These are phyloP conservation scores for Vicugna pacos DNA, from an alignment of 2,113 vertebrate genomes.

Conservation along the genomic window DNA sequence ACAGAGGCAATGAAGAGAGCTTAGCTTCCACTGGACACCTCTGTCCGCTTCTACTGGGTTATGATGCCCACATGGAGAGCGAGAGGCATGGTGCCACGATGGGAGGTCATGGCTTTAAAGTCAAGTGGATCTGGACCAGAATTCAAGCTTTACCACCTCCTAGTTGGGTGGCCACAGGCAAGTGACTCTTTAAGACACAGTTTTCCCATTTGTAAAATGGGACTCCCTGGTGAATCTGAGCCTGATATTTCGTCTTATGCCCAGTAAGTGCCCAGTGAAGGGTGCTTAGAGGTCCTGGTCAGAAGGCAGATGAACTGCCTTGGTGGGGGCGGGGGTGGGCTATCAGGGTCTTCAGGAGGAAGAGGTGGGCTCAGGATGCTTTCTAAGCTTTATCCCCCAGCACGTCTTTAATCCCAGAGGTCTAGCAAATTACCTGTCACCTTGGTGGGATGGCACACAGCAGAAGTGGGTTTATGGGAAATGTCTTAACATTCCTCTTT, in stretches of 20 bases:
- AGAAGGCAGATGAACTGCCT: not conserved
- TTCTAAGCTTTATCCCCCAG: not conserved
- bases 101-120: not conserved
- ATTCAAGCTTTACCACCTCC: not conserved
- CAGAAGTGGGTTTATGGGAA: not conserved
- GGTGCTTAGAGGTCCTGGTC: not conserved
- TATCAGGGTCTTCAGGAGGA: not conserved
- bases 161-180: not conserved
- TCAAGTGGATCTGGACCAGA: not conserved
- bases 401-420: not conserved
- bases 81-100: rapidly evolving
- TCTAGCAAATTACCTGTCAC: not conserved
- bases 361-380: not conserved
- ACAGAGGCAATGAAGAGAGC: rapidly evolving
- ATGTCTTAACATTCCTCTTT: not conserved
- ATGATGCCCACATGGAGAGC: rapidly evolving
- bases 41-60: no score
- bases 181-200: not conserved
- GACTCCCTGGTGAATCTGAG: not conserved
- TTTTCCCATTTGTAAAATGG: not conserved
- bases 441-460: not conserved
- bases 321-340: not conserved
- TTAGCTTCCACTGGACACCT: not conserved
- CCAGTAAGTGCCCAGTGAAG: not conserved
- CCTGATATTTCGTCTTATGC: rapidly evolving